Conservation (phyloP, 2,113 vertebrate genomes). For the Scophthalmus maximus region DNA sequence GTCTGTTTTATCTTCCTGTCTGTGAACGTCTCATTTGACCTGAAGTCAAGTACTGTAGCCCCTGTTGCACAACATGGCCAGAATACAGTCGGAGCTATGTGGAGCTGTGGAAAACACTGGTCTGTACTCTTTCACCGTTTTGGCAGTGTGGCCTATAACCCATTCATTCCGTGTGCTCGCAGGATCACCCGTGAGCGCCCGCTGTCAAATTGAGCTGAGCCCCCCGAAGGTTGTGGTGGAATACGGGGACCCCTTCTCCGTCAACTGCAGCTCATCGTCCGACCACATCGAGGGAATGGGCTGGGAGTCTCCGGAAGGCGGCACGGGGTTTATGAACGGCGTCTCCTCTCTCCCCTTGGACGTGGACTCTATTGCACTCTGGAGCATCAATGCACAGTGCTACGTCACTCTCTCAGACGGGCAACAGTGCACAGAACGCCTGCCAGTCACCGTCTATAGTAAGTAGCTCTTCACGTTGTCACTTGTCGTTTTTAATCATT, state of each 20-base stretch:
- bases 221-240: conserved; percentile 35
- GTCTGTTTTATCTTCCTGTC: too few relatives aligned
- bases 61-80: too few relatives aligned
- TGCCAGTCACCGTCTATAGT: conserved; percentile 69
- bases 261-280: conserved; percentile 50
- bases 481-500: too few relatives aligned
- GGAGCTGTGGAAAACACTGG: too few relatives aligned
- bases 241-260: conserved; percentile 34
- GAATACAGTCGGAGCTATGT: too few relatives aligned
- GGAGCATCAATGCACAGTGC: background rate
- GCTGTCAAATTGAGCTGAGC: conserved; percentile 12
- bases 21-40: too few relatives aligned
- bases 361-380: background rate
- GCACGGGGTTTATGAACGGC: accelerated
- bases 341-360: background rate
- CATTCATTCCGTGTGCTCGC: background rate
- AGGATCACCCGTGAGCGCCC: conserved; percentile 23
- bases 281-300: conserved; percentile 14
- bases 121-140: too few relatives aligned
- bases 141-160: too few relatives aligned
- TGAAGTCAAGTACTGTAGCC: too few relatives aligned
- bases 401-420: accelerated
- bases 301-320: conserved; percentile 49
- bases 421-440: accelerated
- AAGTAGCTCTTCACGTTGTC: conserved; percentile 33